Conservation (phyloP, 1,140 invertebrate genomes). For the Dendroctonus valens region DNA sequence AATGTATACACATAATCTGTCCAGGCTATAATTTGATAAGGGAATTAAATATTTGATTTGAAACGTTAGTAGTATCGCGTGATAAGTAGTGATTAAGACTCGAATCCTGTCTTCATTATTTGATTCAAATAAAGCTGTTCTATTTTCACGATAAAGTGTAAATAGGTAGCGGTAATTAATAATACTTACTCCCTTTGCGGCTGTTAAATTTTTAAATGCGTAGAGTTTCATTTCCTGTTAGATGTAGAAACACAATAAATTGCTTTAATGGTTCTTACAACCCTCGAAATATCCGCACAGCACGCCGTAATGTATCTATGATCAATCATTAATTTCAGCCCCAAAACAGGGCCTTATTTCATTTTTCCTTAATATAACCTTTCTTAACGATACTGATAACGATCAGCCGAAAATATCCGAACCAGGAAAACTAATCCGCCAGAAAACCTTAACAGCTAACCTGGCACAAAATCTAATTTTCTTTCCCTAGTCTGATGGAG, state of each 20-base stretch:
- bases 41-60: conserved; percentile 14
- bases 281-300: not conserved
- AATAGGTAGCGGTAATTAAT: not conserved
- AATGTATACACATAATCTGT: no score
- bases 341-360: conserved; percentile 18
- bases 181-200: not conserved
- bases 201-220: no score
- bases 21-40: conserved; percentile 3
- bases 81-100: conserved; percentile 11
- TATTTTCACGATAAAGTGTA: not conserved
- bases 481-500: conserved; percentile 1
- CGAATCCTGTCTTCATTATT: conserved; percentile 11
- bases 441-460: conserved; percentile 20
- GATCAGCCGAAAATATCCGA: conserved; percentile 18
- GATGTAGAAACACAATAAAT: no score
- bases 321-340: conserved; percentile 31
- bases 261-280: no score
- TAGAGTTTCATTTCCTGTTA: no score
- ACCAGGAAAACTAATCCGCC: conserved; percentile 17
- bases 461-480: conserved; percentile 29
- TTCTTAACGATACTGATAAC: conserved; percentile 29
- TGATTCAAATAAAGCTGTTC: conserved; percentile 11
- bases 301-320: conserved; percentile 16
- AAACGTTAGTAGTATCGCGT: conserved; percentile 4
- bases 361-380: conserved; percentile 28